A percentile compares a stretch with the other conserved stretches of the same genome.
Conservation (phyloP, 2,113 vertebrate species). For the Strix uralensis region DNA sequence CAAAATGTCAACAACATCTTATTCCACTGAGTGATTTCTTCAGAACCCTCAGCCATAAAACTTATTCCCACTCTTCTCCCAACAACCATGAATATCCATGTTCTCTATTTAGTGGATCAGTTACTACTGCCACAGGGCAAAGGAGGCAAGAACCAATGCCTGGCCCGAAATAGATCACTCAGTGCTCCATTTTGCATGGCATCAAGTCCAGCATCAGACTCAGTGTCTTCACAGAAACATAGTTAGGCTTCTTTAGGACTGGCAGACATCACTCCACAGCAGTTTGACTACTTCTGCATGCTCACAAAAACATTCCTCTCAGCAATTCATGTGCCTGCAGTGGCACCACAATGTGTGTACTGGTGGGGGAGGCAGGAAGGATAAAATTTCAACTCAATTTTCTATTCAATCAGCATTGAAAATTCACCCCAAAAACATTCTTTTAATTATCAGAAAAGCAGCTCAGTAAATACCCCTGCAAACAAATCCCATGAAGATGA, state of each 20-base stretch:
- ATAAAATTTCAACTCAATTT: not conserved
- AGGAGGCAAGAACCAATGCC: not conserved
- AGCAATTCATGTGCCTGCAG: not conserved
- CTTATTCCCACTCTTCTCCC: not conserved
- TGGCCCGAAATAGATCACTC: not conserved
- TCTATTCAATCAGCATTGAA: not conserved
- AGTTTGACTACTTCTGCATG: not conserved
- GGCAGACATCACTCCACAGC: not conserved
- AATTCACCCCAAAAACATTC: not conserved
- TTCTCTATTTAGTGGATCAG: not conserved
- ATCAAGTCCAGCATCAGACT: not conserved
- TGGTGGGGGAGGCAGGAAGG: not conserved
- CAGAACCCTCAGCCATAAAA: not conserved
- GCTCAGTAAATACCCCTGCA: not conserved
- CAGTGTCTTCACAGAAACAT: not conserved
- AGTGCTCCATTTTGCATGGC: not conserved
- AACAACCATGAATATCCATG: not conserved
- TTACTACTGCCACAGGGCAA: not conserved
- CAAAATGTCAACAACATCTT: not conserved
- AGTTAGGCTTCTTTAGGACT: not conserved
- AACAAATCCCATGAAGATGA: not conserved
- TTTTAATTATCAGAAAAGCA: not conserved
- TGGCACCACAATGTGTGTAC: fast-evolving
- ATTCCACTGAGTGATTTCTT: not conserved
- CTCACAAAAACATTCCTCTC: not conserved